Base-by-base conservation (phyloP, 53 echinoderm and acorn worm genomes). In the Paracentrotus lividus region DNA sequence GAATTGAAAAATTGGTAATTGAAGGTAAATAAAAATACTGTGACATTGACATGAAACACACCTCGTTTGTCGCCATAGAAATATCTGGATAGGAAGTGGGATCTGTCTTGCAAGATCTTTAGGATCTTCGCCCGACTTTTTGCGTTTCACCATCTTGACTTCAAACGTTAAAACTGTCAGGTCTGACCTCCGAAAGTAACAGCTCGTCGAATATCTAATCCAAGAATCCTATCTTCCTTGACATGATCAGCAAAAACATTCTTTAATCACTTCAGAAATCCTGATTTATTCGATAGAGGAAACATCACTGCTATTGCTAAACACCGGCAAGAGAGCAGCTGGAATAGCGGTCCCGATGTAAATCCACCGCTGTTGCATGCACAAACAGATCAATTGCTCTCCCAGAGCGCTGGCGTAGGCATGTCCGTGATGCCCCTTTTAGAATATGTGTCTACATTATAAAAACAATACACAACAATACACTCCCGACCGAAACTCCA, bases 21-120 rank as follows among this genome's bases (percentile, higher is more conserved):
- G n/a, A n/a, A n/a, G n/a, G n/a, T n/a, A n/a, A n/a, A n/a, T n/a
- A n/a, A n/a, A n/a, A n/a, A n/a, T n/a, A 5, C 8, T 15, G n/a
- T n/a, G n/a, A n/a, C n/a, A n/a, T n/a, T n/a, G n/a, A n/a, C n/a
- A n/a, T n/a, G n/a, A n/a, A 86, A 44, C 96, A 44, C 85, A 98
- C 98, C 97, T 98, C 23, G 98, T 97, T 88, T 98, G 98, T 55
- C 98, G 77, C 98, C 98, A 98, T 53, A 98, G 95, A 69, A 98
- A 98, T 76, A 97, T 97, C 88, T 98, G 98, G 84, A 98, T 96
- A 8, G 98, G 98, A 43, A 98, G 88, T 44, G 98, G 98, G 34
- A 98, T 96, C 86, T 97, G 97, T 26, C 96, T 95, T 38, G 97
- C 98, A 4, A 95, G 93, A 67, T 96, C 94, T 59, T 97, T 98